Percentiles rank a stretch among this genome's conserved stretches.
Conservation (phyloP, 2,113 vertebrate species). For the Rafetus swinhoei region DNA sequence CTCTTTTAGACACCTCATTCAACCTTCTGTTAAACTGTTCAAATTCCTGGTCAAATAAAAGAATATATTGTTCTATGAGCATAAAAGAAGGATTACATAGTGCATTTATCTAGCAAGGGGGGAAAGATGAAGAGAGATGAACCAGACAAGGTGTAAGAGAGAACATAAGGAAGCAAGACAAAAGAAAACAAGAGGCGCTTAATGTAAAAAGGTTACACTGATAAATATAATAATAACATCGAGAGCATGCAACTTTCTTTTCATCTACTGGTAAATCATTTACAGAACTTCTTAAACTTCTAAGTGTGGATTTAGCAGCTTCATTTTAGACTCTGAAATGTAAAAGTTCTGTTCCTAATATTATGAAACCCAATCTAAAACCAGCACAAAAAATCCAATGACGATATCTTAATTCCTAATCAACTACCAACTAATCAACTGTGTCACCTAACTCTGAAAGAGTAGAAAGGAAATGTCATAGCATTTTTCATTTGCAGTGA, state of each 20-base stretch:
- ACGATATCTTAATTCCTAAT: not conserved
- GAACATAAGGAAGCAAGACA: not conserved
- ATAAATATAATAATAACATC: not conserved
- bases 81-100: not conserved
- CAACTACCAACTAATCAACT: not conserved
- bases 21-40: slow-evolving; percentile 92
- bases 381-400: not conserved
- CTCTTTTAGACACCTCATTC: slow-evolving; percentile 91
- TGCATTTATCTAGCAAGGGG: not conserved
- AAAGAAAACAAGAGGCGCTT: not conserved
- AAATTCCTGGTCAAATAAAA: slow-evolving; percentile 87
- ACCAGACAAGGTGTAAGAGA: not conserved
- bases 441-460: not conserved
- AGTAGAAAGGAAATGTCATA: not conserved
- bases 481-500: not conserved
- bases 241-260: not conserved
- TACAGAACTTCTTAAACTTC: not conserved
- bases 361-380: not conserved
- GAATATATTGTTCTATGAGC: not conserved
- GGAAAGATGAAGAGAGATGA: not conserved
- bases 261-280: not conserved
- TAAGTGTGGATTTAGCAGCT: not conserved
- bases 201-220: not conserved
- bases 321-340: not conserved
- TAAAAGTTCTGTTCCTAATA: not conserved